phyloP scores from a whole-genome alignment of 2,797 vertebrate species.

The Corythornis leucogaster region DNA sequence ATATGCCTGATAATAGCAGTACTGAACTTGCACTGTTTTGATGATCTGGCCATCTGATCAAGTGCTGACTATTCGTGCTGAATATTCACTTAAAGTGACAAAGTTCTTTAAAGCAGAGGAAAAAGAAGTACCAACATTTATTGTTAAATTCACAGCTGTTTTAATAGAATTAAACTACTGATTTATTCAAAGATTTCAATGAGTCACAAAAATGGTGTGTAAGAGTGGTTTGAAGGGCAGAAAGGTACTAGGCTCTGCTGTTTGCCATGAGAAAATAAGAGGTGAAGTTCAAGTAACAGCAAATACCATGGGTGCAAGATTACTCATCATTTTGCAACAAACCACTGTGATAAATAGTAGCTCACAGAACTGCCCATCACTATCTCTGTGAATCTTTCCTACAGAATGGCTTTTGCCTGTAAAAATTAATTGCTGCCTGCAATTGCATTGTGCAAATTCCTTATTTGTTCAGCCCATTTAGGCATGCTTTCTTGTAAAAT shows the following conservation, averaged over 20 bases:
- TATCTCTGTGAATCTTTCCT: neutral
- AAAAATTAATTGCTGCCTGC: slow-evolving; percentile 48
- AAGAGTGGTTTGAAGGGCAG: neutral
- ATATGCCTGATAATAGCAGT: neutral
- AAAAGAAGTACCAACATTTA: neutral
- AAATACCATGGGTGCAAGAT: neutral
- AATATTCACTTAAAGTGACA: neutral
- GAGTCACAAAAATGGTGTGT: neutral
- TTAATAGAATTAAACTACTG: neutral
- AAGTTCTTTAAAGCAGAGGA: neutral
- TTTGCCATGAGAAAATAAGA: neutral
- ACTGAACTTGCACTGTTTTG: neutral
- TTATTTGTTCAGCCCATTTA: slow-evolving; percentile 25
- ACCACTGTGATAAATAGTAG: neutral
- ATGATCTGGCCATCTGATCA: neutral
- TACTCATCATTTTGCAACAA: neutral
- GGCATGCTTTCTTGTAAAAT: slow-evolving; percentile 9
- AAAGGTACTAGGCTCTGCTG: neutral
- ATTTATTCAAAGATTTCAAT: neutral
- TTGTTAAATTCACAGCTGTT: neutral
- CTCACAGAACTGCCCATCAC: neutral
- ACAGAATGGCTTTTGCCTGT: neutral
- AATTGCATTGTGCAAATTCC: slow-evolving; percentile 22
- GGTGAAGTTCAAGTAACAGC: neutral
- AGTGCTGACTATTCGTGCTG: neutral